Base-by-base conservation (phyloP, 2,113 vertebrate genomes). In the Oryzias celebensis region DNA sequence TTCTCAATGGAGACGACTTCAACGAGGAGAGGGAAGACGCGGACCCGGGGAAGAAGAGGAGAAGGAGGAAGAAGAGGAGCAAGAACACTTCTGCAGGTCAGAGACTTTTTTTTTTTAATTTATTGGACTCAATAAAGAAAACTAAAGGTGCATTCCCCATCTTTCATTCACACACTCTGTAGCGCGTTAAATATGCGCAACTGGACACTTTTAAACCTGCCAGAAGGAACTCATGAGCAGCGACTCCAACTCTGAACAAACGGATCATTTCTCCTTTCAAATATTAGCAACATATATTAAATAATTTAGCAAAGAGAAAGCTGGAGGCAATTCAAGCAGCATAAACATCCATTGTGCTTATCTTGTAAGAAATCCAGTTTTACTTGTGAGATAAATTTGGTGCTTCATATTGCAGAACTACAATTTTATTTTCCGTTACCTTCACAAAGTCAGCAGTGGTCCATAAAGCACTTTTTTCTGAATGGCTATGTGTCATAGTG, bases 11-110 rank as follows among this genome's bases (percentile, higher is more conserved):
- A 66, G 93, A 92, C 81, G 73, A 77, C 84, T 58, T 91, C 88
- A 55, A 88, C 1, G 91, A 92, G 61, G 93, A 92, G 17, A 84
- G 73, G 43, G 92, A 94, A 4, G 92, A 92, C 1, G 85, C 71
- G 0, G 87, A 92, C 17, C 79, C 86, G 3, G 89, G 88, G 16
- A 96, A 93, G 90, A 97, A 93, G 54, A 96, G 88, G 80, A 94
- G 92, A 75, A 95, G 93, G 81, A 98, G 95, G 90, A 98, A 96
- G 91, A 97, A 93, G 89, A 95, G 93, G 91, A 89, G 65, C 53
- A 96, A 91, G 88, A 62, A 86, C 47, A 54, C 69, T 5, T 81
- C 75, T 24, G 45, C 88, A 82, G 94, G 95, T 95, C 86, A 75
- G 84, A 43, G 28, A 42, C 68, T 65, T 52, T 53, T 60, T 66